A percentile compares a stretch with the other conserved stretches of the same genome.
phyloP scores from a whole-genome alignment of 2,797 vertebrate species.

The Dromococcyx pavoninus region DNA sequence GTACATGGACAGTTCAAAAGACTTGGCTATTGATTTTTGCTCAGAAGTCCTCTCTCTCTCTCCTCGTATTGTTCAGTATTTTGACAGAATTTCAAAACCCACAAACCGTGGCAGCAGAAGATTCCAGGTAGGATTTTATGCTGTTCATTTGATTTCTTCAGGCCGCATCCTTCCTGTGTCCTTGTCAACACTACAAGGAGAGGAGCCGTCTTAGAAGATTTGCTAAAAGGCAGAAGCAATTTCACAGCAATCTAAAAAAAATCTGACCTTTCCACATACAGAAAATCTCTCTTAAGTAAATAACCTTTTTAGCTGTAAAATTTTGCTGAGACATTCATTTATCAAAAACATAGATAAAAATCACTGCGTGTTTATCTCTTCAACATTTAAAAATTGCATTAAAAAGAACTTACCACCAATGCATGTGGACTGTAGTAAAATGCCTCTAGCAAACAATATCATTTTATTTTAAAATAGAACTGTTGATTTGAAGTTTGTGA shows the following conservation, averaged over 20 bases:
- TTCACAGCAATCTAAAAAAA: conserved; percentile 82
- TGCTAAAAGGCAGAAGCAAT: conserved; percentile 89
- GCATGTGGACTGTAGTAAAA: conserved; percentile 10
- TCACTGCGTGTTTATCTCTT: conserved; percentile 69
- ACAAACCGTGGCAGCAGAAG: conserved; percentile 61
- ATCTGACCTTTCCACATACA: conserved; percentile 86
- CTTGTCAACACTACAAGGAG: conserved; percentile 82
- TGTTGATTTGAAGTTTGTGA: conserved; percentile 44
- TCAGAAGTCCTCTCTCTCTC: conserved; percentile 71
- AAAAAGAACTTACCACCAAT: conserved; percentile 11
- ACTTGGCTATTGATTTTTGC: conserved; percentile 76
- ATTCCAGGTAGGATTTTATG: conserved; percentile 70
- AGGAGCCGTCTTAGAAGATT: conserved; percentile 80
- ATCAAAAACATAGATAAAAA: conserved; percentile 78
- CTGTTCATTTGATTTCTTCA: conserved; percentile 78
- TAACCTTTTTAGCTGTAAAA: conserved; percentile 85
- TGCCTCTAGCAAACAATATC: not conserved
- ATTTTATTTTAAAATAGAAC: conserved; percentile 26
- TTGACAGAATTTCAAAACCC: conserved; percentile 76
- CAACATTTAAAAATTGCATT: conserved; percentile 67
- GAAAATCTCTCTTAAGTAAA: conserved; percentile 88
- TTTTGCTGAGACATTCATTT: conserved; percentile 77
- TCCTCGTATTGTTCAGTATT: conserved; percentile 72
- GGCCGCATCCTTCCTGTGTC: conserved; percentile 80
- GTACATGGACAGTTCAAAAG: conserved; percentile 77